These are phyloP conservation scores for Trachymyrmex cornetzi DNA, from an alignment of 1,140 invertebrate species.

Conservation along the genomic window DNA sequence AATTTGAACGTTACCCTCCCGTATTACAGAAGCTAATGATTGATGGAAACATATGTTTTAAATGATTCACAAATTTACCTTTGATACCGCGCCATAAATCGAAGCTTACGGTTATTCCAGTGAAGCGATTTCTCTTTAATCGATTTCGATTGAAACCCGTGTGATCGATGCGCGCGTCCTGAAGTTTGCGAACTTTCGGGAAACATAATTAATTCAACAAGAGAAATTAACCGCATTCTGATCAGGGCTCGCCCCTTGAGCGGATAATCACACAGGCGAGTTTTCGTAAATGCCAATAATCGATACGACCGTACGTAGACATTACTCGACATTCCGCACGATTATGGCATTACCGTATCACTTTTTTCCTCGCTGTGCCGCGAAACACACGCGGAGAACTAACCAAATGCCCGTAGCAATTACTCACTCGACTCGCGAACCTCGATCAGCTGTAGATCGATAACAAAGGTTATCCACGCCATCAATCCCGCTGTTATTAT, in stretches of 20 bases:
- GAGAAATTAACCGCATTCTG: conserved; percentile 56
- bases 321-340: conserved; percentile 61
- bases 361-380: neutral
- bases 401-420: conserved; percentile 70
- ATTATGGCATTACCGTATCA: conserved; percentile 54
- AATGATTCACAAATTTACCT: neutral
- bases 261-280: conserved; percentile 28
- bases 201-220: conserved; percentile 36
- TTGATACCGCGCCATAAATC: conserved; percentile 18
- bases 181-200: conserved; percentile 29
- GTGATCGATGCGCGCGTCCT: neutral
- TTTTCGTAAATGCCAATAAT: conserved; percentile 64
- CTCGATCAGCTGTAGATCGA: conserved; percentile 62
- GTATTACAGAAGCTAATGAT: neutral
- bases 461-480: conserved; percentile 68
- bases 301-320: conserved; percentile 53
- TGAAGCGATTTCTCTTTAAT: conserved; percentile 54
- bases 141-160: conserved; percentile 31
- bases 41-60: conserved; percentile 5
- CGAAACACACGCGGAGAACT: conserved; percentile 31
- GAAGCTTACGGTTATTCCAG: conserved; percentile 23
- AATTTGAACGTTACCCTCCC: neutral
- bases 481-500: conserved; percentile 68
- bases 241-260: conserved; percentile 38
- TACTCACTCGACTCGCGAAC: conserved; percentile 64